These are phyloP conservation scores for Nasonia longicornis DNA, from an alignment of 1,140 invertebrate species.

Conservation along the genomic window DNA sequence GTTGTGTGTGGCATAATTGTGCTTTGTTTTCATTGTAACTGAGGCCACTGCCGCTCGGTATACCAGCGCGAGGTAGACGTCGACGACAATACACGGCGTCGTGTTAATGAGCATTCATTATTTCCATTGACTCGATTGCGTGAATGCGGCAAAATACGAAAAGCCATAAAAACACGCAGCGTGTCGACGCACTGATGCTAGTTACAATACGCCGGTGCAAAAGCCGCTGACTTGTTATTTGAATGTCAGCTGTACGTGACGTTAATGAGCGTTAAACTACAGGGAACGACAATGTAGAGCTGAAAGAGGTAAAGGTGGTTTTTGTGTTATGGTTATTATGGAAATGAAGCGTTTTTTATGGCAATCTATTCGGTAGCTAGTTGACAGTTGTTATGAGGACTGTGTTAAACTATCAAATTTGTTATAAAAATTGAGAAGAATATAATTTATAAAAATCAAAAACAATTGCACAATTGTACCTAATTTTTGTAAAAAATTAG, in stretches of 20 bases:
- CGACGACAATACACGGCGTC: conserved; percentile 20
- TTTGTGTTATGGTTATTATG: not conserved
- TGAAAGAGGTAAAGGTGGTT: not conserved
- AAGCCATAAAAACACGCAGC: not conserved
- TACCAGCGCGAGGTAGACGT: conserved; percentile 23
- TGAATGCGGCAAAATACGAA: conserved; percentile 1
- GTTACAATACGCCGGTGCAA: not conserved
- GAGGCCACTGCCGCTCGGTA: not conserved
- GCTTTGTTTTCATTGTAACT: conserved; percentile 50
- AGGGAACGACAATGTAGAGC: not conserved
- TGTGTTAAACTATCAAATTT: no score
- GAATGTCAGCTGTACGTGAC: not conserved
- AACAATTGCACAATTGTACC: no score
- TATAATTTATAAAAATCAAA: no score
- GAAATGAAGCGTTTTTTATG: not conserved
- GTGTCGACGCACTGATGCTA: not conserved
- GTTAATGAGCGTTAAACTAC: not conserved
- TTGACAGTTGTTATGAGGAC: not conserved
- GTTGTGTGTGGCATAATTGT: conserved; percentile 47
- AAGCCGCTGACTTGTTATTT: not conserved
- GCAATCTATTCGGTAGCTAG: no score
- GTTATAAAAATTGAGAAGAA: no score
- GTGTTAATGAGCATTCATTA: conserved; percentile 55
- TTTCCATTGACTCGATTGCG: conserved; percentile 38
- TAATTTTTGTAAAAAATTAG: no score